Evolutionary conservation across 2,113 vertebrate species (phyloP).

Genomic region (Oncorhynchus clarkii): DNA sequence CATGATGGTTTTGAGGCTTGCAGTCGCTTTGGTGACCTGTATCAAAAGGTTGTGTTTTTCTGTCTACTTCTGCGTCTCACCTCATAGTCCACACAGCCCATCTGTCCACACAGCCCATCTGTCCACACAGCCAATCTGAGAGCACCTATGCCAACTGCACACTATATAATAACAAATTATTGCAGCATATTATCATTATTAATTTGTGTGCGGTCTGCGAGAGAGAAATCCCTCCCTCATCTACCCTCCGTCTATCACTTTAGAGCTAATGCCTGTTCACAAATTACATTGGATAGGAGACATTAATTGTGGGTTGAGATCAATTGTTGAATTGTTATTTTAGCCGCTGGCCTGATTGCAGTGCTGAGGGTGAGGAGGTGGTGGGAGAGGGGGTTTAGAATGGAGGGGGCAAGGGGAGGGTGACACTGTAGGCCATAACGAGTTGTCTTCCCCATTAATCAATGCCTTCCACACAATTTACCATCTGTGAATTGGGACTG

Average conservation of each 20-base stretch:
- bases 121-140: neutral
- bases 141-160: neutral
- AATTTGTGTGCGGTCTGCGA: neutral
- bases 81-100: neutral
- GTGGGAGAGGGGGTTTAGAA: neutral
- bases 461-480: constrained; percentile 80
- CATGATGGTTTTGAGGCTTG: neutral
- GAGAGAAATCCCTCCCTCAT: constrained; percentile 15
- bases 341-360: constrained; percentile 54
- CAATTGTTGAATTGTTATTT: constrained; percentile 71
- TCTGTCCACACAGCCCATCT: neutral
- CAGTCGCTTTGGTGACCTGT: neutral
- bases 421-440: constrained; percentile 69
- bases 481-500: constrained; percentile 75
- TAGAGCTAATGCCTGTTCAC: constrained; percentile 48
- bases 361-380: constrained; percentile 26
- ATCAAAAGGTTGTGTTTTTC: neutral
- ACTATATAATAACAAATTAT: constrained; percentile 13
- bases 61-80: neutral
- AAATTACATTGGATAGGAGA: constrained; percentile 56
- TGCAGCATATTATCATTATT: constrained; percentile 9
- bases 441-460: constrained; percentile 78
- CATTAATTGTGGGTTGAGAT: constrained; percentile 68
- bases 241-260: constrained; percentile 31
- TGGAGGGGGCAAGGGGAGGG: constrained; percentile 29